Conservation (phyloP, 2,888 invertebrate genomes). For the Noctua janthina region DNA sequence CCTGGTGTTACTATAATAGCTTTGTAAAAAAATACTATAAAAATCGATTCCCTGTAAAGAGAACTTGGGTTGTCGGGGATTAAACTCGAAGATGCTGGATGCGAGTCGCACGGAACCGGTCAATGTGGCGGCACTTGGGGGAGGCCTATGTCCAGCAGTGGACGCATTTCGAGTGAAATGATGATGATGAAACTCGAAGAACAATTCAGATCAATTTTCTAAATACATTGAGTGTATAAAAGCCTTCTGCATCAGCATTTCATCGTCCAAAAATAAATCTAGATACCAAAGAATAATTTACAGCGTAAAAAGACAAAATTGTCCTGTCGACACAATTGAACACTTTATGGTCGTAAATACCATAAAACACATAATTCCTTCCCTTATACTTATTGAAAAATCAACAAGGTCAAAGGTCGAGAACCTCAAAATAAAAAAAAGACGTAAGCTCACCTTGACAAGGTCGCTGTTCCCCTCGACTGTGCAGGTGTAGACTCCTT, state of each 20-base stretch:
- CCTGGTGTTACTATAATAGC: no score
- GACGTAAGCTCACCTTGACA: conserved; percentile 72
- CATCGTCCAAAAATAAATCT: no score
- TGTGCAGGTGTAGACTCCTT: conserved; percentile 81
- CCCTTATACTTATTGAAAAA: not conserved
- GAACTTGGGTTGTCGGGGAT: not conserved
- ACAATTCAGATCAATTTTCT: not conserved
- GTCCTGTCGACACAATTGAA: not conserved
- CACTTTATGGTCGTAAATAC: not conserved
- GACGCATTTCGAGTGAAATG: no score
- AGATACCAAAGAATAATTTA: no score
- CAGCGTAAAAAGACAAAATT: not conserved
- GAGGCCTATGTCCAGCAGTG: no score
- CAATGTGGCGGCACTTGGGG: no score
- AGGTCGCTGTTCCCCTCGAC: conserved; percentile 76
- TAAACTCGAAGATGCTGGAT: not conserved
- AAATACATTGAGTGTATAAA: not conserved
- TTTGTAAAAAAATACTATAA: no score
- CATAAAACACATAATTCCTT: not conserved
- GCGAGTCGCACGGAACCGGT: no score
- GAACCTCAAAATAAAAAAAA: not conserved
- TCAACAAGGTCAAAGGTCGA: not conserved
- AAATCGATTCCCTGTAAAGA: not conserved
- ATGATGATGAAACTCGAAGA: not conserved
- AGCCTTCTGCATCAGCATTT: not conserved